phyloP scores from a whole-genome alignment of 2,113 vertebrate genomes.

The Carollia perspicillata region DNA sequence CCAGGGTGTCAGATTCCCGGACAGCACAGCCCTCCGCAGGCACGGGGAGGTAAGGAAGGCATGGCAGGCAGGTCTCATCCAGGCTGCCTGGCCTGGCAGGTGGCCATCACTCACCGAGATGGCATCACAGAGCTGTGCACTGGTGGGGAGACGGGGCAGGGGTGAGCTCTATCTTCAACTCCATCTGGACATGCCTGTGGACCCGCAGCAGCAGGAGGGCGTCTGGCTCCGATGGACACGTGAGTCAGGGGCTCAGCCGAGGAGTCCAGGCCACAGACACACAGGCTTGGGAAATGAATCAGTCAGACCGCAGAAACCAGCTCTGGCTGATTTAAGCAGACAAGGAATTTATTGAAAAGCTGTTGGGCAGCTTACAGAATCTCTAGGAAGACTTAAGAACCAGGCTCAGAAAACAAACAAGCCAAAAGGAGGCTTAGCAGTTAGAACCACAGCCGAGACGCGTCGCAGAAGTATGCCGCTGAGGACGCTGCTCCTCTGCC shows the following conservation, averaged over 20 bases:
- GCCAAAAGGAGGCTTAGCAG: background rate
- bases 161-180: background rate
- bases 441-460: background rate
- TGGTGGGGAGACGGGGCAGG: fast-evolving
- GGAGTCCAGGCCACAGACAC: background rate
- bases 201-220: fast-evolving
- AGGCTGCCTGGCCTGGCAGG: background rate
- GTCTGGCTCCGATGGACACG: background rate
- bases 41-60: background rate
- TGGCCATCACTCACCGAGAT: background rate
- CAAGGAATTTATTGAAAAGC: conserved; percentile 56
- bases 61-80: background rate
- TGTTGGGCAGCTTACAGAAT: conserved; percentile 27
- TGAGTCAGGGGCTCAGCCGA: background rate
- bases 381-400: conserved; percentile 49
- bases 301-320: conserved; percentile 53
- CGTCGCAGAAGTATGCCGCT: background rate
- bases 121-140: fast-evolving
- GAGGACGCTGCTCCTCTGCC: fast-evolving
- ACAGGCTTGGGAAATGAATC: conserved; percentile 49
- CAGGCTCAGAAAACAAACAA: background rate
- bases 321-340: conserved; percentile 44
- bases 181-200: background rate
- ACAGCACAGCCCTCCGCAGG: background rate
- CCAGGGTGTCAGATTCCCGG: background rate